A percentile compares a stretch with the other conserved stretches of the same genome.
phyloP scores from a whole-genome alignment of 2,797 vertebrate species.

The Danionella dracula region DNA sequence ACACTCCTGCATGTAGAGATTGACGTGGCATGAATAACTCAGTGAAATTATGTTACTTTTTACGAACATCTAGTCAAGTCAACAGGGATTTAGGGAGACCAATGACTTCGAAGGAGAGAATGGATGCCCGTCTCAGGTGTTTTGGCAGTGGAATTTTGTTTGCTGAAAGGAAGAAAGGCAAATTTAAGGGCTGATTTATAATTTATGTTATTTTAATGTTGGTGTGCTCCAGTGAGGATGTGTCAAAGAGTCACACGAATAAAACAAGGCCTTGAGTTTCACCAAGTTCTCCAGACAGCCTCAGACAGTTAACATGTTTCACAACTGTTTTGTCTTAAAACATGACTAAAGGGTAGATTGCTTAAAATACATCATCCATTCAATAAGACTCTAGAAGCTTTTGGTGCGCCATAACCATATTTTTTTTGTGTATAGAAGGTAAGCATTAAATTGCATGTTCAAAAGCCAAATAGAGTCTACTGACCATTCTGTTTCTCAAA shows the following conservation, averaged over 20 bases:
- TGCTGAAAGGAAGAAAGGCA: constrained; percentile 29
- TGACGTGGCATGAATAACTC: constrained; percentile 28
- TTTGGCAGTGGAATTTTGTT: constrained; percentile 23
- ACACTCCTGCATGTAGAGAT: constrained; percentile 37
- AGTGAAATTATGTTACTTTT: neutral
- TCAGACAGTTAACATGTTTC: neutral
- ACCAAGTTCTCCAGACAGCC: constrained; percentile 8
- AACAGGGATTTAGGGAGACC: neutral
- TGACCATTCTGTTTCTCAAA: no score
- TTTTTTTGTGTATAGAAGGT: neutral
- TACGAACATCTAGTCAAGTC: neutral
- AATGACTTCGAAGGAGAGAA: constrained; percentile 3
- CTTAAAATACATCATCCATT: neutral
- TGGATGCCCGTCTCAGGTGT: constrained; percentile 24
- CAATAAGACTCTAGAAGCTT: no score
- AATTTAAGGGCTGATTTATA: constrained; percentile 48
- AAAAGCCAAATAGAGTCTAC: no score
- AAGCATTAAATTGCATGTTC: no score
- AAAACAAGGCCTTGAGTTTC: constrained; percentile 23
- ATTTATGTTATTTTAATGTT: constrained; percentile 32
- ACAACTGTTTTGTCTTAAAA: neutral
- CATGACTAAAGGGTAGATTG: neutral
- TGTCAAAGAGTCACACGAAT: constrained; percentile 17
- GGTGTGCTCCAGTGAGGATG: constrained; percentile 32
- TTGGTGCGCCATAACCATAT: neutral